A percentile compares a stretch with the other conserved stretches of the same genome.
Conservation (phyloP, 2,888 invertebrate species). For the Chymomyza caudatula region DNA sequence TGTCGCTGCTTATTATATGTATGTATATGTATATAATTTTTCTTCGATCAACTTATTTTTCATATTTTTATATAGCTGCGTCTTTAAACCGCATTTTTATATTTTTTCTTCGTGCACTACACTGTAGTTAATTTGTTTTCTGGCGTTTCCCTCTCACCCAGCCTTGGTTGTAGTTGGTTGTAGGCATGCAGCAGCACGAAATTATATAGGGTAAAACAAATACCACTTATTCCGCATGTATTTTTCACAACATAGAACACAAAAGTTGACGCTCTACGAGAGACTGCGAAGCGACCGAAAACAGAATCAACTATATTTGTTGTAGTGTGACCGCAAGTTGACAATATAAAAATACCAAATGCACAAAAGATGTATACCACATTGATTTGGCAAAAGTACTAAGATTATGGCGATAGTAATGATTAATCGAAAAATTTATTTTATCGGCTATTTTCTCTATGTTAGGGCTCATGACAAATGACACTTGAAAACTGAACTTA, state of each 20-base stretch:
- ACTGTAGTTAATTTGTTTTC: neutral
- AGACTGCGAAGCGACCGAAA: neutral
- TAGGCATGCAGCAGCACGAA: neutral
- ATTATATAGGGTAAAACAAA: neutral
- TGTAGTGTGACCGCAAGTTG: neutral
- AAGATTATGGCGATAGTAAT: too few species aligned
- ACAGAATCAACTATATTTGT: neutral
- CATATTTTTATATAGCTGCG: neutral
- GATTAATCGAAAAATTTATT: too few species aligned
- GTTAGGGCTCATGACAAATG: too few species aligned
- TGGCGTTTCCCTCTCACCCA: neutral
- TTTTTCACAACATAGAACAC: neutral
- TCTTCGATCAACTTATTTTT: neutral
- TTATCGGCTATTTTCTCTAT: too few species aligned
- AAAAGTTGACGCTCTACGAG: neutral
- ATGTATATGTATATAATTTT: slow-evolving; percentile 1
- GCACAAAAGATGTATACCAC: neutral
- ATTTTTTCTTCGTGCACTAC: neutral
- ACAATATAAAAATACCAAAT: neutral
- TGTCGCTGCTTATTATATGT: neutral
- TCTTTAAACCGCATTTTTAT: neutral
- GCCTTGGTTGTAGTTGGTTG: neutral
- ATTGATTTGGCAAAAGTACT: neutral
- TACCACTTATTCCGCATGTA: neutral
- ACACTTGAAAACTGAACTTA: too few species aligned